Conservation (phyloP, 2,797 vertebrate species). For the Dendrocincla tyrannina region DNA sequence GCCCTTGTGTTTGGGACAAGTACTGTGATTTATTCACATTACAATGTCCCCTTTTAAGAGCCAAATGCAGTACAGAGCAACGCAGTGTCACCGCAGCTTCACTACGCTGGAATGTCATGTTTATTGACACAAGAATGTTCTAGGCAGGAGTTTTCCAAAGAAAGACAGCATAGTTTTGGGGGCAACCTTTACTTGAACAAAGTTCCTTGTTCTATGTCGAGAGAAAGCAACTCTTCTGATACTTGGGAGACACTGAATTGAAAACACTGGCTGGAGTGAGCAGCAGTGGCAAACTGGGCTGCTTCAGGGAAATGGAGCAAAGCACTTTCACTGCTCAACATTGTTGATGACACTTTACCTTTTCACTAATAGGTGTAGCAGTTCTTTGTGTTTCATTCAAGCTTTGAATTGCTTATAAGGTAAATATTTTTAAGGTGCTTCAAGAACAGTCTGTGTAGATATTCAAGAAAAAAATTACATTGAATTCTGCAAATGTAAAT, state of each 20-base stretch:
- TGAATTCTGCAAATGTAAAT: not conserved
- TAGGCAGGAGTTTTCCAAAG: not conserved
- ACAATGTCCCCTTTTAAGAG: constrained; percentile 1
- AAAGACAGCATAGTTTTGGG: not conserved
- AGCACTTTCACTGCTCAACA: not conserved
- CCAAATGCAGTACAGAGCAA: not conserved
- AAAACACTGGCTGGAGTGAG: not conserved
- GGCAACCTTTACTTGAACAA: not conserved
- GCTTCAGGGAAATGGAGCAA: not conserved
- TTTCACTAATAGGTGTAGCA: not conserved
- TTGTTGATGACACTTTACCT: not conserved
- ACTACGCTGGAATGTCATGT: not conserved
- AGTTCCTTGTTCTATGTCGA: not conserved
- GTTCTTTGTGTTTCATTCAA: not conserved
- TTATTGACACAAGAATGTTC: not conserved
- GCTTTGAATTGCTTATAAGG: not conserved
- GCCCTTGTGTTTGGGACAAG: not conserved
- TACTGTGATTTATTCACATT: not conserved
- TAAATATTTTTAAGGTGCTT: not conserved
- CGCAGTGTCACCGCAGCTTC: not conserved
- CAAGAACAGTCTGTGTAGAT: not conserved
- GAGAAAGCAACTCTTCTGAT: not conserved
- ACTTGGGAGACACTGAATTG: not conserved
- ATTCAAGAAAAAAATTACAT: not conserved
- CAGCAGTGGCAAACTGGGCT: not conserved